Evolutionary conservation across 1,140 invertebrate species (phyloP), one percentile per base, ranked within the genome.

Genomic region (Notospermus geniculatus): DNA sequence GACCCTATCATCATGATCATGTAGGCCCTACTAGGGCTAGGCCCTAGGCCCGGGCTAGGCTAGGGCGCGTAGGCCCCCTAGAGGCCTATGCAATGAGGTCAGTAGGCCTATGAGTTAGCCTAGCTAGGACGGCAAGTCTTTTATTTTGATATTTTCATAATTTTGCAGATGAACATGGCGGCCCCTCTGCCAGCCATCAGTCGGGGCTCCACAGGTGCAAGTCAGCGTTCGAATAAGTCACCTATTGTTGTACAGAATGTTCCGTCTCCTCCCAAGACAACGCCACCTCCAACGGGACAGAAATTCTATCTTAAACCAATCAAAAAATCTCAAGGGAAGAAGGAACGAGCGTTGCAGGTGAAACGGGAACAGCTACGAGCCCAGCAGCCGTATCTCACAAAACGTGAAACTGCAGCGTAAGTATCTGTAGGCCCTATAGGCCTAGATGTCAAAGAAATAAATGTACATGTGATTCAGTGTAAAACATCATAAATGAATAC

Each of bases 151-250:
- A 36, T 7, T 7, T 36, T 7, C 32, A 36, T 36, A 36, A 50
- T 22, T 46, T 58, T 36, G 55, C 54, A 41, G 57, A 60, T 32
- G 15, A 41, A 68, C 39, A 77, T 77, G 75, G 72, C 75, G 50
- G 69, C 74, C 32, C 70, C 67, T 39, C 60, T 77, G 59, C 75
- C 75, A 53, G 71, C 75, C 45, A 71, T 71, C 15, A 60, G 32
- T 15, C 32, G 66, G 19, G 65, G 60, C 25, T 54, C 65, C 53
- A 59, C 53, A 25, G 54, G 58, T 27, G 25, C 5, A 5, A 52
- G 19, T 27, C 19, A 22, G 46, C 19, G n/a, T 36, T 36, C 54
- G 58, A 5, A 5, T 27, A 52, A 52, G 19, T 27, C 19, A 22
- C 19, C 19, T 9, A 27, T 52, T 52, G 46, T 52, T 27, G 25